Evolutionary conservation across 2,797 vertebrate genomes (phyloP), one percentile per base, ranked within the genome.

Genomic region (Oceanodroma leucorhoa): DNA sequence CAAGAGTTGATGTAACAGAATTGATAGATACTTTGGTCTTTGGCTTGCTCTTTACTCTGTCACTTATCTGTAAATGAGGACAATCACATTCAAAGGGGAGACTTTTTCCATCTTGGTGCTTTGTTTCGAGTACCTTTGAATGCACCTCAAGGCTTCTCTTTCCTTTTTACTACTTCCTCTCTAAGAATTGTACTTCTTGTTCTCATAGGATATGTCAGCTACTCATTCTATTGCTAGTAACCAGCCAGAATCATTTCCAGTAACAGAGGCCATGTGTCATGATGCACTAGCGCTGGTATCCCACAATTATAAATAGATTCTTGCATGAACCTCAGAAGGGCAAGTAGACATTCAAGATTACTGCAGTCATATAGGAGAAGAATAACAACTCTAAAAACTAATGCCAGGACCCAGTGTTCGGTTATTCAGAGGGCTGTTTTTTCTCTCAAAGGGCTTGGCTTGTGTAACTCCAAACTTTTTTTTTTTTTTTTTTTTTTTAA

Each of bases 271-370:
- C 61, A 26, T 11, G 7, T 75, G 79, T 85, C 70, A 20, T 60
- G 27, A 72, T 45, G 84, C 86, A 75, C 85, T 60, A 40, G 40
- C n/a, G 36, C 70, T 91, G 88, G 67, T 83, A 66, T 96, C 67
- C 66, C 81, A 91, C 83, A 76, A 19, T 82, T 97, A 97, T 95
- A 97, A 97, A 97, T 96, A 96, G 93, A 81, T 55, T 58, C 54
- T 84, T 85, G 55, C 69, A 57, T 14, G 22, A 57, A n/a, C 40
- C 89, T 90, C 30, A 71, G 75, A 90, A 96, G 95, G 72, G 20
- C 53, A 72, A 83, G 51, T 12, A 94, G 84, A 81, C 34, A 45
- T 87, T 83, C 51, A 76, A 81, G 80, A 91, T 94, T 75, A 66
- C 7, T 94, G 73, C 61, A 75, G 72, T 77, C 75, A 36, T 87